These are phyloP conservation scores for Chelonus formosanus DNA, from an alignment of 2,888 invertebrate genomes.

Conservation along the genomic window DNA sequence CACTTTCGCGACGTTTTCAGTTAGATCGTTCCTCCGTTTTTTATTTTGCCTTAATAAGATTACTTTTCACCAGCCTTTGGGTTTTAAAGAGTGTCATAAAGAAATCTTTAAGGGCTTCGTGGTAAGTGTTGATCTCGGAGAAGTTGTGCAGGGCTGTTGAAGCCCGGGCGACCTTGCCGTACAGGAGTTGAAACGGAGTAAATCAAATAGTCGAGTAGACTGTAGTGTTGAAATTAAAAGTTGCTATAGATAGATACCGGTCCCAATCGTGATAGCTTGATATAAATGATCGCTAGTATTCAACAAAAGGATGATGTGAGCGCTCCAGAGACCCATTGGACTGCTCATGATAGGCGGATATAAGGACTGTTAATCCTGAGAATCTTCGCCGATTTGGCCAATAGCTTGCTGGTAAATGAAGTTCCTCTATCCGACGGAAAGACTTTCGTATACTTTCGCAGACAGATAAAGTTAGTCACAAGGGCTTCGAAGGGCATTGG, in stretches of 20 bases:
- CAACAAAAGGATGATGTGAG: slow-evolving; percentile 23
- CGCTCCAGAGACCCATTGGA: slow-evolving; percentile 24
- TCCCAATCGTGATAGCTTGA: not conserved
- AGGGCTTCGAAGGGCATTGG: slow-evolving; percentile 16
- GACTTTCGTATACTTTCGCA: slow-evolving; percentile 22
- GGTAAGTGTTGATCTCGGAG: not conserved
- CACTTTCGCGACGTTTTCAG: not conserved
- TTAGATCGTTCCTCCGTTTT: slow-evolving; percentile 19
- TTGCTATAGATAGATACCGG: slow-evolving; percentile 1
- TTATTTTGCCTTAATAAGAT: not conserved
- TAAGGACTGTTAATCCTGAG: not conserved
- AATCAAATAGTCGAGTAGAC: slow-evolving; percentile 22
- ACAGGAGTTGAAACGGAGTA: slow-evolving; percentile 21
- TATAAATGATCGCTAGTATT: slow-evolving; percentile 4
- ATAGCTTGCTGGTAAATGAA: slow-evolving; percentile 19
- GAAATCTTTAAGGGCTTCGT: not conserved
- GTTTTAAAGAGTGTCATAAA: not conserved
- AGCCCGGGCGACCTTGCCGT: slow-evolving; percentile 18
- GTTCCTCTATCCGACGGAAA: slow-evolving; percentile 19
- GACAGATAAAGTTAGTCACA: slow-evolving; percentile 7
- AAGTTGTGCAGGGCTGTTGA: not conserved
- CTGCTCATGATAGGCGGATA: slow-evolving; percentile 15
- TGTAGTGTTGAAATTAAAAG: slow-evolving; percentile 10
- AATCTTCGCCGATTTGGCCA: slow-evolving; percentile 14
- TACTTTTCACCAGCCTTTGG: not conserved